Conservation (phyloP, 2,797 vertebrate genomes). For the Valencia hispanica region DNA sequence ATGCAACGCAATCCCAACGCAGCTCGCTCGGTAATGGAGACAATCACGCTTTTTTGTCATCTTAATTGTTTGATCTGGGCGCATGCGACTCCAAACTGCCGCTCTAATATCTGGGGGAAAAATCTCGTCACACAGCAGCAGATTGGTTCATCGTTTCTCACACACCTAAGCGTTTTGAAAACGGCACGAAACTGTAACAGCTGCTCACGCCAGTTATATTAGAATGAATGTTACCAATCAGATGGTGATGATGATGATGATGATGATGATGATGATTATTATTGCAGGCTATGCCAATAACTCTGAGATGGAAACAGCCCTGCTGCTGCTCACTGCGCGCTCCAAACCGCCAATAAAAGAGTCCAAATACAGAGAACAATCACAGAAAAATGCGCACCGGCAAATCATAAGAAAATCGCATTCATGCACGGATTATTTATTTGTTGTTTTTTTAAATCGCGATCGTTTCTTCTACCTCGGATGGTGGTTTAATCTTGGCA, state of each 20-base stretch:
- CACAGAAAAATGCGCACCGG: conserved; percentile 23
- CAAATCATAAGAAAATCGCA: conserved; percentile 24
- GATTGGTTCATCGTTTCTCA: conserved; percentile 39
- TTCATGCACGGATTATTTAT: conserved; percentile 20
- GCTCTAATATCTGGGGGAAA: conserved; percentile 35
- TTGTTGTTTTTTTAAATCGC: neutral
- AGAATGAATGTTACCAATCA: conserved; percentile 28
- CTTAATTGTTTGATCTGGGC: conserved; percentile 67
- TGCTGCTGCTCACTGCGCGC: conserved; percentile 49
- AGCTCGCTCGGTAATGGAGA: conserved; percentile 68
- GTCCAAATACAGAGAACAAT: conserved; percentile 34
- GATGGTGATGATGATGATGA: conserved; percentile 38
- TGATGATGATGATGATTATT: conserved; percentile 17
- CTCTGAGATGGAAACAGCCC: conserved; percentile 31
- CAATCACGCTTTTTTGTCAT: conserved; percentile 70
- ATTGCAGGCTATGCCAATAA: conserved; percentile 28
- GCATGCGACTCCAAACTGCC: conserved; percentile 58
- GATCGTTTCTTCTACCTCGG: conserved; percentile 29
- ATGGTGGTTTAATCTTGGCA: conserved; percentile 48
- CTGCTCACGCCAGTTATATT: conserved; percentile 6
- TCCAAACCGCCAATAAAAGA: conserved; percentile 19
- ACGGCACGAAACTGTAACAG: conserved; percentile 8
- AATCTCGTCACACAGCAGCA: conserved; percentile 36
- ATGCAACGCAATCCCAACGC: conserved; percentile 59
- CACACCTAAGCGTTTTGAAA: conserved; percentile 14